Conservation (phyloP, 1,140 invertebrate genomes). For the Pseudomyrmex sp. region DNA sequence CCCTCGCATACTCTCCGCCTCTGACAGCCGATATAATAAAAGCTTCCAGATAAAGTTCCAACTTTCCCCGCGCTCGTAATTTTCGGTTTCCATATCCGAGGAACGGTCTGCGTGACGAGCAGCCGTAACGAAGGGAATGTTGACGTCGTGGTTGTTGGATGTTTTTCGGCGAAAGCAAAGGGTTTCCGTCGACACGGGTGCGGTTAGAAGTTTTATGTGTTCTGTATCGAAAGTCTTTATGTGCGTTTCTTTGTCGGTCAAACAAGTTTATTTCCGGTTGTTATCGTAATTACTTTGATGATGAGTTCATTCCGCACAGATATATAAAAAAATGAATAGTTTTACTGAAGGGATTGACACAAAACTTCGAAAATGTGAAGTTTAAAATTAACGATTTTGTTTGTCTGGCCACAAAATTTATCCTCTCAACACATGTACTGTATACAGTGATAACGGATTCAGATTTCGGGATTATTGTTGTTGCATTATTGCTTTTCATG, state of each 20-base stretch:
- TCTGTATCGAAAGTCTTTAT: slow-evolving; percentile 31
- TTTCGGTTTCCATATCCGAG: slow-evolving; percentile 71
- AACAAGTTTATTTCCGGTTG: neutral
- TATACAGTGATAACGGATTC: neutral
- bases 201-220: slow-evolving; percentile 34
- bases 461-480: slow-evolving; percentile 16
- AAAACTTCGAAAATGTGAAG: too few species aligned
- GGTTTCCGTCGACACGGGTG: slow-evolving; percentile 6
- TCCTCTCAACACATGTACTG: too few species aligned
- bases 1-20: neutral
- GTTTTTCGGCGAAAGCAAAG: slow-evolving; percentile 54
- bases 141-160: slow-evolving; percentile 36
- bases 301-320: neutral
- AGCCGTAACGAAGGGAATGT: slow-evolving; percentile 65
- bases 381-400: too few species aligned
- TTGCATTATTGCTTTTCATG: neutral
- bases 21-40: slow-evolving; percentile 71
- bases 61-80: slow-evolving; percentile 68
- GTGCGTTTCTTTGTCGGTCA: neutral
- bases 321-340: neutral
- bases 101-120: slow-evolving; percentile 67
- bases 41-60: slow-evolving; percentile 68
- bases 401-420: too few species aligned
- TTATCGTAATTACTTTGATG: neutral
- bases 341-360: too few species aligned